A percentile compares a stretch with the other conserved stretches of the same genome.
These are phyloP conservation scores for Garra rufa DNA, from an alignment of 2,113 vertebrate genomes.

Conservation along the genomic window DNA sequence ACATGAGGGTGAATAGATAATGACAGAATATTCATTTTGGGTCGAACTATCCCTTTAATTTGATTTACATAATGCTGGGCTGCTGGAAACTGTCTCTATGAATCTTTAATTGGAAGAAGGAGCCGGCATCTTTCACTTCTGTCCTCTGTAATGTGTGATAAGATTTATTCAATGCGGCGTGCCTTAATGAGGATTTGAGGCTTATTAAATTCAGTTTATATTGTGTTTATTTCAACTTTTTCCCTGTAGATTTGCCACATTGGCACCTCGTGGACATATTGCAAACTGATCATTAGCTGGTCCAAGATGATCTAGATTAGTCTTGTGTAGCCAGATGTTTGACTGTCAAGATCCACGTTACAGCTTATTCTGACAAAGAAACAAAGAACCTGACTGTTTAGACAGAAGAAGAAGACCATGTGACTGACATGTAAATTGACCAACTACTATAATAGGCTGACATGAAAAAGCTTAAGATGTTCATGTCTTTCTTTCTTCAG, in stretches of 20 bases:
- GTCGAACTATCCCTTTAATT: conserved; percentile 11
- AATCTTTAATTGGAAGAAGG: conserved; percentile 9
- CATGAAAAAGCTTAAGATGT: no score
- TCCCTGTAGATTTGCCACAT: background rate
- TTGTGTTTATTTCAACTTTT: background rate
- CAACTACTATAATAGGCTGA: background rate
- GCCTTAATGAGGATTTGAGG: conserved; percentile 20
- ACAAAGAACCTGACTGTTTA: background rate
- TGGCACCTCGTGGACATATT: background rate
- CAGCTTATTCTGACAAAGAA: background rate
- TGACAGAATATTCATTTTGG: background rate
- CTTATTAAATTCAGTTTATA: background rate
- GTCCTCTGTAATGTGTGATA: conserved; percentile 21
- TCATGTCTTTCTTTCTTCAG: no score
- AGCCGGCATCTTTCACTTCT: background rate
- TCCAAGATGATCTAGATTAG: background rate
- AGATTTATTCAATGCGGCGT: conserved; percentile 14
- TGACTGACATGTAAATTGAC: background rate
- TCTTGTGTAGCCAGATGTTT: background rate
- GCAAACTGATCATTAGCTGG: conserved; percentile 4
- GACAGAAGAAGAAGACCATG: background rate
- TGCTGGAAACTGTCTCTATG: conserved; percentile 29
- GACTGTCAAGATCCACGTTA: background rate
- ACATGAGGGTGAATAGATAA: background rate
- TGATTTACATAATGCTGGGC: background rate